Conservation (phyloP, 2,113 vertebrate species). For the Ceuthmochares aereus region DNA sequence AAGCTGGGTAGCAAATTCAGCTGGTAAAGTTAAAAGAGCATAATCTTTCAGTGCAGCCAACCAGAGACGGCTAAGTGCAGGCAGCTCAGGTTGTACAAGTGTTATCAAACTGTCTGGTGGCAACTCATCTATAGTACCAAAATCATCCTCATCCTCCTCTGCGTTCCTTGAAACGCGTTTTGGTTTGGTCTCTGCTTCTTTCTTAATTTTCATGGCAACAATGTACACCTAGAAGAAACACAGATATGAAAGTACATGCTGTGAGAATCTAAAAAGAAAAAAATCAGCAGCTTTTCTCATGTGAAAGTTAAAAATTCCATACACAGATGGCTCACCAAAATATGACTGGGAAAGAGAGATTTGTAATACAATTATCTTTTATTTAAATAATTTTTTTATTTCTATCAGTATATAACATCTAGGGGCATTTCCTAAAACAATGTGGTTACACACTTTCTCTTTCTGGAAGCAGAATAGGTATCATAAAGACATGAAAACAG, state of each 20-base stretch:
- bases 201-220: slow-evolving; percentile 97
- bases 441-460: neutral
- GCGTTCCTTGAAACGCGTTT: slow-evolving; percentile 78
- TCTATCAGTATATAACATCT: neutral
- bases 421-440: neutral
- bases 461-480: neutral
- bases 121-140: slow-evolving; percentile 82
- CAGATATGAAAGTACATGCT: neutral
- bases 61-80: slow-evolving; percentile 93
- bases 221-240: slow-evolving; percentile 88
- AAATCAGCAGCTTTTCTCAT: neutral
- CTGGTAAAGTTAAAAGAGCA: slow-evolving; percentile 92
- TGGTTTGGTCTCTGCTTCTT: slow-evolving; percentile 88
- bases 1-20: slow-evolving; percentile 97
- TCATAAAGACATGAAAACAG: neutral
- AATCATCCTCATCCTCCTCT: slow-evolving; percentile 89
- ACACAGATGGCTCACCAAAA: neutral
- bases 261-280: neutral
- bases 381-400: neutral
- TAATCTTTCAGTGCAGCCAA: slow-evolving; percentile 94
- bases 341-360: neutral
- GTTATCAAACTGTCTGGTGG: slow-evolving; percentile 96
- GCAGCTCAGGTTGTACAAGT: slow-evolving; percentile 93
- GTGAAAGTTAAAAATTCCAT: neutral
- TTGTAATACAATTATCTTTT: neutral